A percentile compares a stretch with the other conserved stretches of the same genome.
Conservation (phyloP, 2,888 invertebrate species). For the Drosophila mercatorum region DNA sequence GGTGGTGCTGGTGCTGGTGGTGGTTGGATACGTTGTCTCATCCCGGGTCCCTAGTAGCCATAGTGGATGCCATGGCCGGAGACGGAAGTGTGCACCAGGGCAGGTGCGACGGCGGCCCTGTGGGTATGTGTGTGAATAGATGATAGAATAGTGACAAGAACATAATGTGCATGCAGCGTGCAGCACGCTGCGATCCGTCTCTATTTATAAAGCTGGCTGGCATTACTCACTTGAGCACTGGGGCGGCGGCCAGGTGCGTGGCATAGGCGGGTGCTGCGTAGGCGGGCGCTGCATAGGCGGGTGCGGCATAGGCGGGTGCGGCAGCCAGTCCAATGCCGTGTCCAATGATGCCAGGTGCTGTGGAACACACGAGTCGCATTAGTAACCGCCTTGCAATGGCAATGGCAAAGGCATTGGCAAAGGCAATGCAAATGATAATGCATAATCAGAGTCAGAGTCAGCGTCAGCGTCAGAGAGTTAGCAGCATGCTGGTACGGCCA, state of each 20-base stretch:
- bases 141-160: background rate
- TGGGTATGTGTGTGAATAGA: background rate
- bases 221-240: constrained; percentile 82
- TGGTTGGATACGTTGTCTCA: constrained; percentile 7
- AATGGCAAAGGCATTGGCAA: background rate
- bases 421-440: constrained; percentile 9
- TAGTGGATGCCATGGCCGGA: constrained; percentile 84
- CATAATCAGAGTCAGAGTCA: constrained; percentile 11
- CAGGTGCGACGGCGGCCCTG: constrained; percentile 83
- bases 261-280: constrained; percentile 63
- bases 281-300: constrained; percentile 45
- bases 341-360: constrained; percentile 77
- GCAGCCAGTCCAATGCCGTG: constrained; percentile 70
- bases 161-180: constrained; percentile 10
- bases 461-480: background rate
- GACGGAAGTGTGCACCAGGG: constrained; percentile 84
- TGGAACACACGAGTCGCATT: background rate
- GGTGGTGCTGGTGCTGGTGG: background rate
- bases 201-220: constrained; percentile 47
- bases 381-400: background rate
- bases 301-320: constrained; percentile 36
- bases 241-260: constrained; percentile 80
- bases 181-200: constrained; percentile 37
- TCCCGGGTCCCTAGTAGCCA: constrained; percentile 77
- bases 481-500: background rate